Percentiles rank a stretch among this genome's conserved stretches.
Conservation (phyloP, 2,888 invertebrate genomes). For the Julus scanicus region DNA sequence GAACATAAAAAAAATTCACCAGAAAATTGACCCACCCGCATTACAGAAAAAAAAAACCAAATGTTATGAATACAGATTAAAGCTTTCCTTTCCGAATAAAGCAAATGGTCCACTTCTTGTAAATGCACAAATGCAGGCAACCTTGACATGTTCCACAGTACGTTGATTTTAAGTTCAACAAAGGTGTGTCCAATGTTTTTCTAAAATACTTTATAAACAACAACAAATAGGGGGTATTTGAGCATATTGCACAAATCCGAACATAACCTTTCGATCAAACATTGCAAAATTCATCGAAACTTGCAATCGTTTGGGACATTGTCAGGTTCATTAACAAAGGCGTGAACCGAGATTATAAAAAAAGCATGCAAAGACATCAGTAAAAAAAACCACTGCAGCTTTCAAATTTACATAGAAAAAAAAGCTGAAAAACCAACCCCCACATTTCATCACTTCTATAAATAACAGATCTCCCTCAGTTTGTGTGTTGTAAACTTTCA, state of each 20-base stretch:
- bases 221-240: too few species aligned
- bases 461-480: background rate
- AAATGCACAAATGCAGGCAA: too few species aligned
- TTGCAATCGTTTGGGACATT: background rate
- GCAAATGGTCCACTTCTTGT: background rate
- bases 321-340: background rate
- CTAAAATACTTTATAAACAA: too few species aligned
- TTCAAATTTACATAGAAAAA: too few species aligned
- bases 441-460: too few species aligned
- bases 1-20: too few species aligned
- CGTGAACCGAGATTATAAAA: too few species aligned
- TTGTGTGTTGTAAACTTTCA: conserved; percentile 6
- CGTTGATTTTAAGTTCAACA: background rate
- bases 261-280: too few species aligned
- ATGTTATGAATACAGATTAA: background rate
- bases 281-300: background rate
- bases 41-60: background rate
- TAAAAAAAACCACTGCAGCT: too few species aligned
- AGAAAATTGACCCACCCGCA: background rate
- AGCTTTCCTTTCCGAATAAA: background rate
- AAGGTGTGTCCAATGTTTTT: background rate
- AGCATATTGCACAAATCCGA: too few species aligned
- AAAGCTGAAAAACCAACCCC: too few species aligned
- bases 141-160: background rate
- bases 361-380: too few species aligned